These are phyloP conservation scores for Ovis canadensis DNA, from an alignment of 2,113 vertebrate genomes.

Conservation along the genomic window DNA sequence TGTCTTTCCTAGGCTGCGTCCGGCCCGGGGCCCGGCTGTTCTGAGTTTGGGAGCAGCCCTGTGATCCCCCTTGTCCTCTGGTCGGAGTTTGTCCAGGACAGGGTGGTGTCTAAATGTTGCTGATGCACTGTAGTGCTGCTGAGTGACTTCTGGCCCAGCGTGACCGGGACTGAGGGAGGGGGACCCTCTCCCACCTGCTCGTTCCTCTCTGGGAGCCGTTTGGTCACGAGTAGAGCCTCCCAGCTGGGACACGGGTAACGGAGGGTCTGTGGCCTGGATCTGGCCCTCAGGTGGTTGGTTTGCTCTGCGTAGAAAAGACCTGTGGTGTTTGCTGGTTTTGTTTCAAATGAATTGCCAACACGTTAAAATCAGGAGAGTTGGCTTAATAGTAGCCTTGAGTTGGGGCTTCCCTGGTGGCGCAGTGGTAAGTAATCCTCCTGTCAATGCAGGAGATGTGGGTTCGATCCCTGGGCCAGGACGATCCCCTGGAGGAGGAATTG, in stretches of 20 bases:
- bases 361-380: background rate
- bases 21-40: too few species aligned
- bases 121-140: rapidly evolving
- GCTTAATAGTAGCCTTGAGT: background rate
- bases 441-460: background rate
- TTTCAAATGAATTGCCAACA: background rate
- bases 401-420: background rate
- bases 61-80: rapidly evolving
- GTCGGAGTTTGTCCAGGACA: background rate
- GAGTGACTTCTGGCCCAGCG: rapidly evolving
- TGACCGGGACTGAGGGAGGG: background rate
- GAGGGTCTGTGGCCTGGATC: background rate
- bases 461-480: background rate
- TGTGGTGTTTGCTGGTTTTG: background rate
- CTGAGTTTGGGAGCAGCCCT: background rate
- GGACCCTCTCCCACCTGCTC: background rate
- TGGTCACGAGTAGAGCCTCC: background rate
- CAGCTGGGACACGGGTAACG: background rate
- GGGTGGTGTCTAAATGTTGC: background rate
- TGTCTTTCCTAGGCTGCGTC: background rate
- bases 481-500: background rate
- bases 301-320: background rate
- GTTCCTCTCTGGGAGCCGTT: background rate
- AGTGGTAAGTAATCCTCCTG: background rate
- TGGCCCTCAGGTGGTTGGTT: background rate